phyloP scores from a whole-genome alignment of 1,140 invertebrate genomes.

The Thaumetopoea pityocampa region DNA sequence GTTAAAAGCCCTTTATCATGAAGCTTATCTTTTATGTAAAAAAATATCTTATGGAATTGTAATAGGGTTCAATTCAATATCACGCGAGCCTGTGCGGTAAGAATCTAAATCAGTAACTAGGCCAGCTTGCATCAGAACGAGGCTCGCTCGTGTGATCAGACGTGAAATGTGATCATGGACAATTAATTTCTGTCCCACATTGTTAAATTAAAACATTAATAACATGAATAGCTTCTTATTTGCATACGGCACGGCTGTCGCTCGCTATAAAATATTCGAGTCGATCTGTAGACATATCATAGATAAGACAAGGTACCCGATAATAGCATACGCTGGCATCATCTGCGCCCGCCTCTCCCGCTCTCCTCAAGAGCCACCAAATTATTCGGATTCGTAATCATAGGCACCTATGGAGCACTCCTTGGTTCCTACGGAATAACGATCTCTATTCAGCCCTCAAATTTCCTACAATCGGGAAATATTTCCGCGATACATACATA shows the following conservation, averaged over 20 bases:
- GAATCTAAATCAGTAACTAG: constrained; percentile 27
- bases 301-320: no score
- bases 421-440: no score
- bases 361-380: no score
- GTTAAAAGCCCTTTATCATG: constrained; percentile 4
- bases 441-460: no score
- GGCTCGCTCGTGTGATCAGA: constrained; percentile 27
- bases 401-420: no score
- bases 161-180: constrained; percentile 25
- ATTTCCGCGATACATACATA: no score
- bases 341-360: no score
- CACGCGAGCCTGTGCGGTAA: constrained; percentile 1
- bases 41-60: constrained; percentile 1
- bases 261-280: background rate
- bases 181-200: constrained; percentile 20
- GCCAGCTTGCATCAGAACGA: constrained; percentile 29
- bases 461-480: no score
- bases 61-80: background rate
- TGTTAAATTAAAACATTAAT: constrained; percentile 10
- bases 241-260: background rate
- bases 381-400: no score
- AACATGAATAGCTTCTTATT: background rate
- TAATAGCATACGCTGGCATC: no score
- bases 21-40: constrained; percentile 1
- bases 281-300: no score